Evolutionary conservation across 2,113 vertebrate genomes (phyloP).

Genomic region (Eretmochelys imbricata): DNA sequence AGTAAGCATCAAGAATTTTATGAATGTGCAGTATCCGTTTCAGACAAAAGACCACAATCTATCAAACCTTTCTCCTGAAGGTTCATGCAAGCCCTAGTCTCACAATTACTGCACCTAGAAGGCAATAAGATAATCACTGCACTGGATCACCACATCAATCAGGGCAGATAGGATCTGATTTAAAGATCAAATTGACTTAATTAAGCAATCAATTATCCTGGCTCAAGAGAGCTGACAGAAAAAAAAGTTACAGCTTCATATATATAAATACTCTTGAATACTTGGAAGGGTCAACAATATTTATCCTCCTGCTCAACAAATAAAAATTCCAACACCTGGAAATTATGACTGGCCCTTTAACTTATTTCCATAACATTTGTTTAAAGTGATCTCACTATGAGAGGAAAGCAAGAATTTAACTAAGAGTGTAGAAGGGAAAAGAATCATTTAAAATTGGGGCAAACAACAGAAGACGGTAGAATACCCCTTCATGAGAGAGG

Average conservation of each 20-base stretch:
- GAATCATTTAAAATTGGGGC: neutral
- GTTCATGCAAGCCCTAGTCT: neutral
- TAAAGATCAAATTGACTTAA: constrained; percentile 65
- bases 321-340: neutral
- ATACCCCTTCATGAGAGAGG: neutral
- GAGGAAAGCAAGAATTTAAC: neutral
- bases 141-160: constrained; percentile 39
- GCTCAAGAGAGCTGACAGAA: constrained; percentile 40
- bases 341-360: neutral
- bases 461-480: neutral
- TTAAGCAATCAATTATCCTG: constrained; percentile 69
- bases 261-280: neutral
- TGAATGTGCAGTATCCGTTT: neutral
- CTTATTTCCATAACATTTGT: neutral
- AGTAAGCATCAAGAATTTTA: neutral
- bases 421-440: neutral
- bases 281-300: neutral
- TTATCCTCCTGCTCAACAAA: neutral
- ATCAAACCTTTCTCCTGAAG: neutral
- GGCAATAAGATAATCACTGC: constrained; percentile 53
- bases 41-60: neutral
- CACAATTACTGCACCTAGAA: neutral
- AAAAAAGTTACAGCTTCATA: neutral
- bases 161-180: constrained; percentile 67
- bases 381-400: neutral